Conservation (phyloP, 1,140 invertebrate genomes). For the Phocides pigmalion region DNA sequence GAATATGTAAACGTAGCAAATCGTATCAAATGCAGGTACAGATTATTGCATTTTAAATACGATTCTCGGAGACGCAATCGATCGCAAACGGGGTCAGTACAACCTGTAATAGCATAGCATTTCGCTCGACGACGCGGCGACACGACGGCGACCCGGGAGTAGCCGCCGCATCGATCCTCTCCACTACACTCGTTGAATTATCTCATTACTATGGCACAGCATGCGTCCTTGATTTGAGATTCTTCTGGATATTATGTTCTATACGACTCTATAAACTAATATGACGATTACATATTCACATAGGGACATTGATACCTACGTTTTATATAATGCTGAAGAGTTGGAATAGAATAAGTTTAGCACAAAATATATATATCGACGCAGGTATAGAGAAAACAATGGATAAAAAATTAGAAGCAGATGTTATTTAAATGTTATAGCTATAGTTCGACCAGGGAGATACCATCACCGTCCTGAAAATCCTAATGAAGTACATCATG, state of each 20-base stretch:
- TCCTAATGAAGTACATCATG: no score
- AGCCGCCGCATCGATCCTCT: constrained; percentile 1
- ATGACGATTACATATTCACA: neutral
- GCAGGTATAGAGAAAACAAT: no score
- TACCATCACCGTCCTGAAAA: no score
- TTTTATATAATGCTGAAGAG: neutral
- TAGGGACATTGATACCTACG: neutral
- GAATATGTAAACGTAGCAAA: neutral
- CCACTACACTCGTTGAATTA: neutral
- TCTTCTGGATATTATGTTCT: neutral
- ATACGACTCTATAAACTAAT: neutral
- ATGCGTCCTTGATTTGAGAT: constrained; percentile 5
- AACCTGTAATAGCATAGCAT: constrained; percentile 11
- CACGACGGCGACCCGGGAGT: constrained; percentile 15
- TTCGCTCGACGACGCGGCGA: constrained; percentile 9
- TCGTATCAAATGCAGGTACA: constrained; percentile 19
- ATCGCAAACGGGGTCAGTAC: constrained; percentile 24
- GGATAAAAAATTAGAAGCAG: no score
- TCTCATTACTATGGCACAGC: constrained; percentile 1
- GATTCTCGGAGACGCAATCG: constrained; percentile 21
- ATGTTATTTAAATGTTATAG: no score
- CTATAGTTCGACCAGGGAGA: no score
- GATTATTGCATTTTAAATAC: constrained; percentile 27
- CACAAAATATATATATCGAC: no score
- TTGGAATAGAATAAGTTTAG: no score